A percentile compares a stretch with the other conserved stretches of the same genome.
phyloP scores from a whole-genome alignment of 2,888 invertebrate genomes.

The Criorhina ranunculi region DNA sequence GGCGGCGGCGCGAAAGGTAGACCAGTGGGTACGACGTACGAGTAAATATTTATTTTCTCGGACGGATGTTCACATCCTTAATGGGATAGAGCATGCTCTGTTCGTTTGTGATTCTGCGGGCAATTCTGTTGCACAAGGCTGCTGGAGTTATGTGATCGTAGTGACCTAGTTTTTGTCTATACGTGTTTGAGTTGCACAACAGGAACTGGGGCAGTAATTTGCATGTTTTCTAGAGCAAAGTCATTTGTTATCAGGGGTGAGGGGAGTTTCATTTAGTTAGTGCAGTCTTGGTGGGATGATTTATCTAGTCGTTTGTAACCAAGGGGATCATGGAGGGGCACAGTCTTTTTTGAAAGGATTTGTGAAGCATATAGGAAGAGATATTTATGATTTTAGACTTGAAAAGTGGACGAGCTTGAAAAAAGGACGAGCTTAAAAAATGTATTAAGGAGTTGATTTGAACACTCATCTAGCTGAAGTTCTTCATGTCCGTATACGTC shows the following conservation, averaged over 20 bases:
- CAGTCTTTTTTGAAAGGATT: too few species aligned
- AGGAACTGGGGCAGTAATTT: constrained; percentile 29
- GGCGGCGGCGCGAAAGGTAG: constrained; percentile 50
- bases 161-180: constrained; percentile 52
- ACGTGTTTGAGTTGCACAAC: constrained; percentile 1
- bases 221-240: not conserved
- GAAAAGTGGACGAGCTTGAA: too few species aligned
- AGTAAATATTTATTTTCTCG: constrained; percentile 64
- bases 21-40: constrained; percentile 42
- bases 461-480: too few species aligned
- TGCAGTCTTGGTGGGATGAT: not conserved
- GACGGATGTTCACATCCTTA: constrained; percentile 75
- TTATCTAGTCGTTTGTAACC: not conserved
- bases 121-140: constrained; percentile 45
- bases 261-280: not conserved
- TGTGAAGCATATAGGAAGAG: too few species aligned
- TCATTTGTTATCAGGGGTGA: not conserved
- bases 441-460: too few species aligned
- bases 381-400: too few species aligned
- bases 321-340: too few species aligned
- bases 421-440: too few species aligned
- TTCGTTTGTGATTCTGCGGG: constrained; percentile 19
- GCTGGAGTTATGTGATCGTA: constrained; percentile 69
- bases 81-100: constrained; percentile 31
- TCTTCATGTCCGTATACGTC: too few species aligned